phyloP scores from a whole-genome alignment of 2,888 invertebrate genomes.

The Neria commutata region DNA sequence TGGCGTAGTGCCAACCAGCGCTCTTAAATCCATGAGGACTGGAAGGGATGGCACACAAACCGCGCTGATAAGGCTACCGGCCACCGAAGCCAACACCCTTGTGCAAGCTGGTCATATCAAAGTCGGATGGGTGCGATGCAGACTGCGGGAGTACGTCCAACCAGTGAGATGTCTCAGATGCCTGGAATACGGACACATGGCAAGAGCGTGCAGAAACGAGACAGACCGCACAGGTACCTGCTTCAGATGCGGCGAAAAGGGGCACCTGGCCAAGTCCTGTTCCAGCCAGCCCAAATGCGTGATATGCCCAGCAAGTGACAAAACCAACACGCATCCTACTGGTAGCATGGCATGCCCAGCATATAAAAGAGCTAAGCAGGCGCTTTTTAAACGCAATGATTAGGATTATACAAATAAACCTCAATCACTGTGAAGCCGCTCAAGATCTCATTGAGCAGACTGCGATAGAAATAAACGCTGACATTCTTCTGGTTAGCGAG shows the following conservation, averaged over 20 bases:
- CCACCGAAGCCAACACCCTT: background rate
- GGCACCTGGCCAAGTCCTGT: background rate
- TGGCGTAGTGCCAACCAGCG: too few relatives aligned
- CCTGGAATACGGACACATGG: slow-evolving; percentile 3
- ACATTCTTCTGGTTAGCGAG: background rate
- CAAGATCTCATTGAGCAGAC: background rate
- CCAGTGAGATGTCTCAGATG: slow-evolving; percentile 3
- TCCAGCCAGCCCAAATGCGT: background rate
- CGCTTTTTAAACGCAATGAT: background rate
- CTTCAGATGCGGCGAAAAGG: background rate
- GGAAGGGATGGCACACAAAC: background rate
- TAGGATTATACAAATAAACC: slow-evolving; percentile 5
- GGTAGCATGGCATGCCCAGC: background rate
- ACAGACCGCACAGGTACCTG: background rate
- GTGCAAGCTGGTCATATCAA: background rate
- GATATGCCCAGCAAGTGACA: background rate
- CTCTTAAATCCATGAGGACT: background rate
- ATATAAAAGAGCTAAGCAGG: background rate
- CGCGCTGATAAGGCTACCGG: background rate
- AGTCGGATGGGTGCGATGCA: slow-evolving; percentile 4
- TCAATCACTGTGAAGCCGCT: slow-evolving; percentile 5
- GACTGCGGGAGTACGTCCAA: background rate
- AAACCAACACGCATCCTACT: background rate
- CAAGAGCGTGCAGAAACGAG: background rate
- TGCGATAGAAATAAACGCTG: background rate